phyloP scores from a whole-genome alignment of 1,140 invertebrate genomes.

The Liolophura sinensis region DNA sequence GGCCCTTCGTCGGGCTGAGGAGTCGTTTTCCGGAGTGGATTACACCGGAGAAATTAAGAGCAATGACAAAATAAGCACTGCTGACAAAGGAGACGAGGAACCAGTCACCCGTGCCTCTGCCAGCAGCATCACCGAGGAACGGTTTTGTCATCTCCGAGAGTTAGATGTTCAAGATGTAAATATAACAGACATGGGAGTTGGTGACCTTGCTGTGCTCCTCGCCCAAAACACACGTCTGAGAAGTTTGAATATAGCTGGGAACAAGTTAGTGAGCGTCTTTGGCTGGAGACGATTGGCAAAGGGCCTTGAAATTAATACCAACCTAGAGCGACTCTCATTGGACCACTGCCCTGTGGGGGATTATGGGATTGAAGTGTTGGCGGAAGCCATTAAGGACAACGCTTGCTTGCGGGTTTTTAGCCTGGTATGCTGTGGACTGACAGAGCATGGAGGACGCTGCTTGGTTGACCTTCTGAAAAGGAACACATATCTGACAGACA shows the following conservation, averaged over 20 bases:
- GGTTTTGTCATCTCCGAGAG: slow-evolving; percentile 22
- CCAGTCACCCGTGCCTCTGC: not conserved
- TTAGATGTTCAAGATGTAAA: slow-evolving; percentile 28
- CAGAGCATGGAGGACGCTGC: slow-evolving; percentile 26
- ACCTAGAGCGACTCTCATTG: slow-evolving; percentile 27
- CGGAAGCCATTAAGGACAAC: slow-evolving; percentile 29
- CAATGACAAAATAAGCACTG: too few species aligned
- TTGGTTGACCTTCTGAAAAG: slow-evolving; percentile 36
- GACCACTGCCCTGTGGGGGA: slow-evolving; percentile 37
- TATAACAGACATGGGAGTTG: slow-evolving; percentile 24
- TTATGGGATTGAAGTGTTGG: slow-evolving; percentile 28
- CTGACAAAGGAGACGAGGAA: not conserved
- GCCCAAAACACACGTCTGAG: slow-evolving; percentile 25
- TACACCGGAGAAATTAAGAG: too few species aligned
- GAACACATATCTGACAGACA: slow-evolving; percentile 36
- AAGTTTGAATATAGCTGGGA: slow-evolving; percentile 34
- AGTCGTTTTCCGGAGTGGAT: too few species aligned
- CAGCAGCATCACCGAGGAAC: not conserved
- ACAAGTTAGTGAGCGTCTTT: slow-evolving; percentile 16
- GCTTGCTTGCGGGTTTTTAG: slow-evolving; percentile 26
- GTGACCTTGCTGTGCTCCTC: slow-evolving; percentile 18
- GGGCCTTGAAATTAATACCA: slow-evolving; percentile 34
- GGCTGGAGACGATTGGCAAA: slow-evolving; percentile 36
- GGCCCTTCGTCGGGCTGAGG: too few species aligned
- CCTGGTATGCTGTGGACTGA: slow-evolving; percentile 31